A percentile compares a stretch with the other conserved stretches of the same genome.
Evolutionary conservation across 2,888 invertebrate species (phyloP).

Genomic region (Drosophila meridiana): DNA sequence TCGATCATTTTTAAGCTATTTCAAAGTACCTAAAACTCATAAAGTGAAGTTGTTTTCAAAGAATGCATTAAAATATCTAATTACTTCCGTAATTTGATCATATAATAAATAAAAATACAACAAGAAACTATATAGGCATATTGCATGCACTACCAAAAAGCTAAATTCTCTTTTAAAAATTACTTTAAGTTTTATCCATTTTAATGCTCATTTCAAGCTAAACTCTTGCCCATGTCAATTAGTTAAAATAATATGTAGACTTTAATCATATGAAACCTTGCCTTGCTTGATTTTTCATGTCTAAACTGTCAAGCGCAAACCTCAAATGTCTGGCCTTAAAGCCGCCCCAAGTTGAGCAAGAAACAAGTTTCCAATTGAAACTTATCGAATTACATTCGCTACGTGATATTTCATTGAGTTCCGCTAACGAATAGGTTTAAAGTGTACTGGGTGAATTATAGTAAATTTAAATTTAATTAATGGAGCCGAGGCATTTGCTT

Average conservation of each 20-base stretch:
- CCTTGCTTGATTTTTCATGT: slow-evolving; percentile 33
- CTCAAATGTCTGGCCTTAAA: slow-evolving; percentile 49
- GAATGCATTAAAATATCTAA: not conserved
- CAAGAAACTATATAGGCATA: not conserved
- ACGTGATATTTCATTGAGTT: slow-evolving; percentile 53
- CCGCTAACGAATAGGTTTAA: slow-evolving; percentile 51
- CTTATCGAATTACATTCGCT: slow-evolving; percentile 55
- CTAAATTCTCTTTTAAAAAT: not conserved
- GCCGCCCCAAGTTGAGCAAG: slow-evolving; percentile 57
- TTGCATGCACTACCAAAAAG: not conserved
- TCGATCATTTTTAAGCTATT: not conserved
- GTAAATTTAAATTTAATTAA: slow-evolving; percentile 26
- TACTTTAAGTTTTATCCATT: not conserved
- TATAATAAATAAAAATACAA: not conserved
- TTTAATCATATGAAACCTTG: slow-evolving; percentile 25
- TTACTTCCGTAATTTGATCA: slow-evolving; percentile 1
- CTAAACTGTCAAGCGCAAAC: slow-evolving; percentile 23
- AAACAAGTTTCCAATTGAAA: slow-evolving; percentile 65
- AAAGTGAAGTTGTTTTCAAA: not conserved
- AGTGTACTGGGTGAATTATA: slow-evolving; percentile 28
- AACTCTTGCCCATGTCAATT: not conserved
- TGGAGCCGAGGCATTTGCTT: slow-evolving; percentile 38
- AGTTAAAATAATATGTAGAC: slow-evolving; percentile 24
- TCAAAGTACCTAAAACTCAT: not conserved
- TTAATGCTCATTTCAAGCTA: not conserved